phyloP scores from a whole-genome alignment of 2,113 vertebrate genomes.

The human region GRCh38 chr16:21452501-21453000 shows the following conservation, averaged over 20 bases:
- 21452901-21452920: not conserved
- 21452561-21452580: constrained; percentile 73
- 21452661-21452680: too few species aligned
- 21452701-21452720: too few species aligned
- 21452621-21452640: constrained; percentile 91
- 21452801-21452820: too few species aligned
- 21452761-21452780: too few species aligned
- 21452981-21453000: constrained; percentile 91
- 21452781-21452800: too few species aligned
- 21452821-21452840: constrained; percentile 10
- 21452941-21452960: constrained; percentile 94
- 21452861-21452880: not conserved
- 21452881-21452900: not conserved
- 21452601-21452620: constrained; percentile 91
- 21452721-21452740: too few species aligned
- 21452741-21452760: too few species aligned
- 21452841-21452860: not conserved
- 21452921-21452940: constrained; percentile 88
- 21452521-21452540: not conserved
- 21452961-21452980: constrained; percentile 87
- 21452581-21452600: constrained; percentile 98
- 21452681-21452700: too few species aligned
- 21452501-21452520: constrained; percentile 16
- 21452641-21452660: too few species aligned
- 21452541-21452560: not conserved